Base-by-base conservation (phyloP, 2,797 vertebrate species). In the Eulemur rubriventer region DNA sequence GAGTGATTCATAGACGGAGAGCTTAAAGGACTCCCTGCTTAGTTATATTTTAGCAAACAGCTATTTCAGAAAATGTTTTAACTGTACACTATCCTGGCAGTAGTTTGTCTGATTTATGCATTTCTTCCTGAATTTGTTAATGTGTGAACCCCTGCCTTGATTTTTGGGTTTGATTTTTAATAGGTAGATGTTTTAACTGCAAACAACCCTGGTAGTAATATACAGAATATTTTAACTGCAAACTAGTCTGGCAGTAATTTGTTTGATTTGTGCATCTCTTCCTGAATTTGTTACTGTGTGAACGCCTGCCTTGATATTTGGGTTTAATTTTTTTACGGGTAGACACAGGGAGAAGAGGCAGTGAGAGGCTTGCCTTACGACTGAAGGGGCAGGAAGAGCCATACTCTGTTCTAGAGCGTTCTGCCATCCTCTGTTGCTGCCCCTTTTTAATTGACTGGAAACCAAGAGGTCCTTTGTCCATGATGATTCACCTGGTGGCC, bases 331-430 rank as follows among this genome's bases (percentile, higher is more conserved):
- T 57, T 57, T 57, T 57, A 57, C 26, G 55, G n/a, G 26, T 10
- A 43, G 73, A n/a, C 18, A 35, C 13, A 33, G 10, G 30, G 26
- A 52, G 14, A 63, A 52, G 12, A 75, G 24, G 11, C 0, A 48
- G 57, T 14, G 10, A 65, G 9, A 24, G 41, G 20, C 28, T 12
- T 63, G 59, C 10, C 16, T 86, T 65, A 6, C 20, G 41, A 82
- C 10, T 1, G 38, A 38, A 3, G n/a, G 35, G 7, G 2, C 24
- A 22, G 6, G 50, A 61, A 81, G 65, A 33, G 12, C 10, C 46
- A 16, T 0, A 0, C 5, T 4, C 0, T 13, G 0, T 61, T 75
- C 13, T 33, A 13, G 24, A 1, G 13, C 9, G 13, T 46, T 43
- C 13, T 7, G 11, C 10, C 0, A 0, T 48, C 5, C n/a, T 73